Percentiles rank a stretch among this genome's conserved stretches.
These are phyloP conservation scores for Nasonovia ribisnigri DNA, from an alignment of 2,888 invertebrate genomes.

Conservation along the genomic window DNA sequence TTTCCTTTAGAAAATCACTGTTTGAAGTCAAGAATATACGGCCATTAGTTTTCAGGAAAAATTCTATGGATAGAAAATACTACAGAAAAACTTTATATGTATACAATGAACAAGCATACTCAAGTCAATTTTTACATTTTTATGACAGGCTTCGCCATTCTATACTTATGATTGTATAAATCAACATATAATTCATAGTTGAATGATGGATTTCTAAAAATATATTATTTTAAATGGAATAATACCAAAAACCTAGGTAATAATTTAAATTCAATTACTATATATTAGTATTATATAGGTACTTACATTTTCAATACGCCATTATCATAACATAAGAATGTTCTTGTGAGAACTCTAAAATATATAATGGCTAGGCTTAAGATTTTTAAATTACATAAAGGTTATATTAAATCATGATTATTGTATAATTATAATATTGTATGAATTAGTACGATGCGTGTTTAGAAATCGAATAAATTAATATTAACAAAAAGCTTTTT, in stretches of 20 bases:
- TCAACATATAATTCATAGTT: background rate
- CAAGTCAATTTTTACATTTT: background rate
- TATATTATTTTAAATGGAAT: background rate
- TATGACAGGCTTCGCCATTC: background rate
- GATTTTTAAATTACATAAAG: background rate
- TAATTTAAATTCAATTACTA: background rate
- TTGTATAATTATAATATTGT: background rate
- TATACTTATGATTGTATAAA: background rate
- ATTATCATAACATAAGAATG: background rate
- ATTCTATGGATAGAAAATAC: background rate
- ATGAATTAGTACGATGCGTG: no score
- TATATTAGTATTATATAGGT: background rate
- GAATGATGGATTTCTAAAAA: background rate
- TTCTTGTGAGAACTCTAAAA: background rate
- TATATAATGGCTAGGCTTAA: background rate
- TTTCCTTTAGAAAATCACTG: background rate
- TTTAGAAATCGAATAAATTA: background rate
- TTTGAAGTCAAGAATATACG: background rate
- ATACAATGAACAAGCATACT: background rate
- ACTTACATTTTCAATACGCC: no score
- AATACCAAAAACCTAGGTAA: background rate
- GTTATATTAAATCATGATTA: background rate
- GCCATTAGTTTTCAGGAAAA: background rate
- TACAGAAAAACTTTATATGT: background rate
- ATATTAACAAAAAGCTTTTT: background rate